Conservation (phyloP, 2,113 vertebrate genomes). For the Lepisosteus osseus region DNA sequence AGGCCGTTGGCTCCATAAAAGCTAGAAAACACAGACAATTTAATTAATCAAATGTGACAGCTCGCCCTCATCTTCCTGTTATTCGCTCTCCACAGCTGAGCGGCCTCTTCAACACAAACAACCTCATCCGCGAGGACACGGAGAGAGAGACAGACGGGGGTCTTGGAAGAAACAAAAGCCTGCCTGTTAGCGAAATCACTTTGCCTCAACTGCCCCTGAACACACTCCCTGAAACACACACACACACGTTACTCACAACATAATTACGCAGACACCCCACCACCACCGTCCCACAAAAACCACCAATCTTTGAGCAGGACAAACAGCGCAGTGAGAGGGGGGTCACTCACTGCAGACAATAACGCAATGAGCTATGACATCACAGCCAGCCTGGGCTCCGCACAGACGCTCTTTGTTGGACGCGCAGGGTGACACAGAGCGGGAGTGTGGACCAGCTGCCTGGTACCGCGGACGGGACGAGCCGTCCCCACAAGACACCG, state of each 20-base stretch:
- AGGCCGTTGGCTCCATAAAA: neutral
- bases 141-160: conserved; percentile 6
- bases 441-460: too few species aligned
- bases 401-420: too few species aligned
- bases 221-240: too few species aligned
- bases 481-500: too few species aligned
- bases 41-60: neutral
- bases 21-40: neutral
- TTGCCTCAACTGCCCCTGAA: too few species aligned
- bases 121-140: rapidly evolving
- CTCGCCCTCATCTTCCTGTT: neutral
- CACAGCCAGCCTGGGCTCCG: too few species aligned
- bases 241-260: too few species aligned
- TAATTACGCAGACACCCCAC: too few species aligned
- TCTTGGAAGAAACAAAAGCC: neutral
- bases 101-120: neutral
- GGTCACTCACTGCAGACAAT: neutral
- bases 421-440: too few species aligned
- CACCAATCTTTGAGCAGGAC: neutral
- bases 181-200: neutral
- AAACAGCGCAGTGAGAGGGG: neutral
- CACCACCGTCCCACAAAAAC: too few species aligned
- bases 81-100: neutral
- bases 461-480: too few species aligned
- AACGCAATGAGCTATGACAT: too few species aligned